Base-by-base conservation (phyloP, 2,113 vertebrate genomes). In the Rhinolophus ferrumequinum region DNA sequence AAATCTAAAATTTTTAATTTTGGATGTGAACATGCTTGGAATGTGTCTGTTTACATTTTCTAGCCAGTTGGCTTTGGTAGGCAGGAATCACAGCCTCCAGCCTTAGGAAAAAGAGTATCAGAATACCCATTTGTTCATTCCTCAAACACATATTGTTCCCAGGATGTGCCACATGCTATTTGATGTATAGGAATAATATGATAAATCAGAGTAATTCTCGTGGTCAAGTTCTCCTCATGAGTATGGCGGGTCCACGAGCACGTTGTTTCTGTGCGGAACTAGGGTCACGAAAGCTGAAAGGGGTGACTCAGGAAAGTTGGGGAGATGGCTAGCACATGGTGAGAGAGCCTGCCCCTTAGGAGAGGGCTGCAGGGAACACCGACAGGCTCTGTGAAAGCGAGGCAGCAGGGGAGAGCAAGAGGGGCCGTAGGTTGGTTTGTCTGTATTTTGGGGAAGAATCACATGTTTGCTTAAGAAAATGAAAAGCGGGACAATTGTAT, bases 1-100 rank as follows among this genome's bases (percentile, higher is more conserved):
- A 87, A 81, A 54, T 70, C 21, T 88, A 14, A 88, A 35, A 67
- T 58, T 83, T 66, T 77, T 84, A 83, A 52, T 44, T 6, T 24
- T 67, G 6, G 52, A 47, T 60, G 3, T 38, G n/a, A 33, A 35
- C 10, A 28, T 4, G 5, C 35, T 70, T 70, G 3, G 21, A 60
- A 81, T 52, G 30, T 18, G 35, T 54, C 67, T 47, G 11, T 69
- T 70, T 52, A 56, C 24, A 56, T 22, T n/a, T 89, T 41, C 24
- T 38, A 81, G 70, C 19, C 50, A 70, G 13, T 33, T 73, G 28
- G 10, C 12, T 35, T 47, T 50, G 21, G 24, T 24, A 12, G 18
- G 52, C 26, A 38, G 16, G 38, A 79, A 60, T 47, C 18, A 6
- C 12, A 52, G 54, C 60, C 8, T 86, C 22, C 6, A 81, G 73